Percentiles rank a stretch among this genome's conserved stretches.
phyloP scores from a whole-genome alignment of 2,888 invertebrate species.

The Sarcophaga caerulescens region DNA sequence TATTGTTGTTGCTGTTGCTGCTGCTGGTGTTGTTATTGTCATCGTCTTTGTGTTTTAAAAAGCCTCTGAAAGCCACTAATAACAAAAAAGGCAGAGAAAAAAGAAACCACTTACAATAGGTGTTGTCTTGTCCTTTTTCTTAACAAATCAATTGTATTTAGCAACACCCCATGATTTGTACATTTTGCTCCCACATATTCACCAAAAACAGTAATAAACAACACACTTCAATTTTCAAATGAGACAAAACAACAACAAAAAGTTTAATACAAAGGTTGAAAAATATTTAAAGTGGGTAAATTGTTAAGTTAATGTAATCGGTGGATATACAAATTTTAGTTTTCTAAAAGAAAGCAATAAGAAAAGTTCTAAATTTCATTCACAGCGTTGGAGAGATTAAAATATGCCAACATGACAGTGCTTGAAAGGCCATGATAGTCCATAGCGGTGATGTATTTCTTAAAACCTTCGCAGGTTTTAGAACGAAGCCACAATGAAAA shows the following conservation, averaged over 20 bases:
- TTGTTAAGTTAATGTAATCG: slow-evolving; percentile 18
- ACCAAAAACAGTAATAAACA: slow-evolving; percentile 66
- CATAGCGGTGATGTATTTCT: no score
- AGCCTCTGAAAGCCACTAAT: slow-evolving; percentile 30
- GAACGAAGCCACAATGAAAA: no score
- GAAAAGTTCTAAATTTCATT: no score
- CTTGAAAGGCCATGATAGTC: fast-evolving
- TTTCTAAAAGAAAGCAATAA: no score
- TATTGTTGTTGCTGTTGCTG: slow-evolving; percentile 10
- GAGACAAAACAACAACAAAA: slow-evolving; percentile 15
- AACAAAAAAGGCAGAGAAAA: no score
- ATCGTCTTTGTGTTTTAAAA: slow-evolving; percentile 16
- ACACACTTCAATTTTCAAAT: slow-evolving; percentile 59
- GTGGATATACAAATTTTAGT: no score
- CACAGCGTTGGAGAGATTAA: no score
- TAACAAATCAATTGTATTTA: slow-evolving; percentile 69
- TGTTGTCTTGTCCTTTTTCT: slow-evolving; percentile 67
- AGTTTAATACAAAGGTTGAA: not conserved
- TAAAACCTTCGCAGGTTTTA: no score
- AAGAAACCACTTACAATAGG: slow-evolving; percentile 60
- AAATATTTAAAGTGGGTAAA: slow-evolving; percentile 7
- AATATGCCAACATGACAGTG: no score
- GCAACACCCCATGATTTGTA: slow-evolving; percentile 68
- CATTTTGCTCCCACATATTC: slow-evolving; percentile 68
- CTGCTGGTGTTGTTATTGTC: slow-evolving; percentile 5